Conservation (phyloP, 2,113 vertebrate species). For the Sturnus vulgaris region DNA sequence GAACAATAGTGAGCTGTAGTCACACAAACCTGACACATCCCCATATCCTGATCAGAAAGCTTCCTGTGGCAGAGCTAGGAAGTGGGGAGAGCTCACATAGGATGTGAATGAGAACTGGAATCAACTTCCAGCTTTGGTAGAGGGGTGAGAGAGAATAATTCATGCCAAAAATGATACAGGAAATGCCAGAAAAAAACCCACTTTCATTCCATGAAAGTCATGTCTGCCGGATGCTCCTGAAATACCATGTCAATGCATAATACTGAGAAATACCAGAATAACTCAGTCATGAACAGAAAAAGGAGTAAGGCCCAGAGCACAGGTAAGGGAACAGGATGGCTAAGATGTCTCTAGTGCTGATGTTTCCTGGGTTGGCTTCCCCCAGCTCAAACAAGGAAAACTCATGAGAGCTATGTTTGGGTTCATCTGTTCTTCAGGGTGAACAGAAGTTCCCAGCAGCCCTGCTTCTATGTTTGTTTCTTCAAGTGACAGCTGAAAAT, state of each 20-base stretch:
- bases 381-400: neutral
- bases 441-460: neutral
- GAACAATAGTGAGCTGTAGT: slow-evolving; percentile 42
- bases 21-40: slow-evolving; percentile 9
- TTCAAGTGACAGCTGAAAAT: neutral
- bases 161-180: neutral
- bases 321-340: neutral
- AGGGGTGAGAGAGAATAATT: neutral
- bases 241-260: neutral
- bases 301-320: neutral
- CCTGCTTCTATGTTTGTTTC: neutral
- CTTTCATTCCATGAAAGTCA: neutral
- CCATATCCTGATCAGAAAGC: neutral
- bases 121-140: neutral
- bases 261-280: neutral
- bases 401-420: neutral
- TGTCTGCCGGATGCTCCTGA: neutral
- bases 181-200: neutral
- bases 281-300: neutral
- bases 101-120: neutral
- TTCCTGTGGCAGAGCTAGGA: slow-evolving; percentile 33
- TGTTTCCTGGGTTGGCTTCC: neutral
- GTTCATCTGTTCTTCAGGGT: neutral
- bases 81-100: neutral
- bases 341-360: neutral